Conservation (phyloP, 1,140 invertebrate genomes). For the Nephila pilipes region DNA sequence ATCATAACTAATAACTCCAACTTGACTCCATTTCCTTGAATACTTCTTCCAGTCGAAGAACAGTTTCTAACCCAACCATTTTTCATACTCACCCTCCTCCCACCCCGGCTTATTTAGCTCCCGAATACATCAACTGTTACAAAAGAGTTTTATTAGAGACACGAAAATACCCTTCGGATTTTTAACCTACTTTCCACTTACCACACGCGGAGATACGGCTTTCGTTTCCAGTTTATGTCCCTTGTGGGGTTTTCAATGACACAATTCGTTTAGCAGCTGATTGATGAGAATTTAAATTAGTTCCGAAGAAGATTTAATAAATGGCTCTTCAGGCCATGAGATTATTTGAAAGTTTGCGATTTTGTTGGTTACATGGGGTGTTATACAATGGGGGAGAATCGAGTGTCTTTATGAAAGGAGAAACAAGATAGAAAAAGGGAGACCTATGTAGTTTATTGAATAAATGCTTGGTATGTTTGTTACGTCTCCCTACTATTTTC, state of each 20-base stretch:
- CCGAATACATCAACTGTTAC: background rate
- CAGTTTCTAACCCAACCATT: background rate
- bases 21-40: background rate
- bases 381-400: no score
- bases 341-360: background rate
- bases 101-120: background rate
- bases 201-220: background rate
- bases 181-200: background rate
- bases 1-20: background rate
- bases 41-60: background rate
- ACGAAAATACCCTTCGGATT: background rate
- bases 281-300: background rate
- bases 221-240: background rate
- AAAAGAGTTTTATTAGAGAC: background rate
- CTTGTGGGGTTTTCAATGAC: background rate
- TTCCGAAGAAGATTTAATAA: background rate
- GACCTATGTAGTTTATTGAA: no score
- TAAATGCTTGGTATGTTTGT: no score
- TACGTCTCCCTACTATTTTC: no score
- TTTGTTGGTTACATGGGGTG: background rate
- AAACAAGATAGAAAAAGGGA: no score
- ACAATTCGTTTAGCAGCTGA: background rate
- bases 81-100: background rate
- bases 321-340: background rate
- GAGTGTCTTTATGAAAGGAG: no score